phyloP scores from a whole-genome alignment of 2,888 invertebrate genomes.

The Smittia aterrima region DNA sequence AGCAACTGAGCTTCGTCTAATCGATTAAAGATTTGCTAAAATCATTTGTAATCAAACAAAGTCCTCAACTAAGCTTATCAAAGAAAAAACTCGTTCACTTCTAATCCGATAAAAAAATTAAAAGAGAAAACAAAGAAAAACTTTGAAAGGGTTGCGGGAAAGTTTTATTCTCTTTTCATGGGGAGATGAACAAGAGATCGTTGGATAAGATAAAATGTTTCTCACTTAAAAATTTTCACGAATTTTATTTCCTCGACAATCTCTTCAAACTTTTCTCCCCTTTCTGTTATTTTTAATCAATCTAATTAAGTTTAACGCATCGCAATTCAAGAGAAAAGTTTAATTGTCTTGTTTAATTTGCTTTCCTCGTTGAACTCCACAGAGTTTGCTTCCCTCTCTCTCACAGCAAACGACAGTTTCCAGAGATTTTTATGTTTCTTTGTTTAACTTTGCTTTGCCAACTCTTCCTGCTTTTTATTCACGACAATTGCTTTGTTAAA shows the following conservation, averaged over 20 bases:
- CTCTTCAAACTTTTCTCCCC: not conserved
- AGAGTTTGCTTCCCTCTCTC: not conserved
- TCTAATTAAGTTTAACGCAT: slow-evolving; percentile 35
- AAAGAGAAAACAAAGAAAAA: not conserved
- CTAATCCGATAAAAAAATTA: not conserved
- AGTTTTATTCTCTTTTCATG: not conserved
- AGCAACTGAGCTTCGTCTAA: no score
- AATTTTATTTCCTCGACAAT: not conserved
- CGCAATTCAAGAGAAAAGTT: slow-evolving; percentile 24
- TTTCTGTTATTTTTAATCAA: slow-evolving; percentile 30
- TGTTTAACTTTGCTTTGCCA: not conserved
- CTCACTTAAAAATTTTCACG: not conserved
- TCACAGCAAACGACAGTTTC: slow-evolving; percentile 16
- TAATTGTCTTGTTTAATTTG: slow-evolving; percentile 41
- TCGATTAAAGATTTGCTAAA: no score
- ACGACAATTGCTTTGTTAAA: not conserved
- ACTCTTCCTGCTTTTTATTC: slow-evolving; percentile 8
- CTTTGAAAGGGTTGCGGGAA: not conserved
- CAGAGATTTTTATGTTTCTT: slow-evolving; percentile 31
- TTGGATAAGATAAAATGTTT: not conserved
- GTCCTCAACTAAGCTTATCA: not conserved
- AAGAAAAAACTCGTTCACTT: not conserved
- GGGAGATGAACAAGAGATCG: not conserved
- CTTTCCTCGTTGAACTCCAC: not conserved
- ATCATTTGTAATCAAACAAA: not conserved